Evolutionary conservation across 2,888 invertebrate species (phyloP).

Genomic region (Synanthedon myopaeformis): DNA sequence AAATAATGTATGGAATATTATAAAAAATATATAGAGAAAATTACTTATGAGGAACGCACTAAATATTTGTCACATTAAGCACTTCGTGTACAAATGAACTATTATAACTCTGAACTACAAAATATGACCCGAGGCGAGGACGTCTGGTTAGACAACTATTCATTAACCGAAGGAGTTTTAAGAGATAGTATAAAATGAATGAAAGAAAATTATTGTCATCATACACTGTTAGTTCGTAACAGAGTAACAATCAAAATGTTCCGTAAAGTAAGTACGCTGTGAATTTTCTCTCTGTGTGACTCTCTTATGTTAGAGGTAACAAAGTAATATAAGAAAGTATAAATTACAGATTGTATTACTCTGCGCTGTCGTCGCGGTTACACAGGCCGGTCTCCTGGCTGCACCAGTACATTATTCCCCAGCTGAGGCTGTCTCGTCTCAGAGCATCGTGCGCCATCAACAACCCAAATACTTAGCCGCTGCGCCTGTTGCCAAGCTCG

Average conservation of each 20-base stretch:
- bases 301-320: too few species aligned
- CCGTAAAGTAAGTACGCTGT: constrained; percentile 33
- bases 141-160: constrained; percentile 14
- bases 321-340: too few species aligned
- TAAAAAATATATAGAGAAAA: too few species aligned
- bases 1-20: too few species aligned
- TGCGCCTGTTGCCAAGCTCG: constrained; percentile 13
- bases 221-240: constrained; percentile 22
- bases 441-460: constrained; percentile 47
- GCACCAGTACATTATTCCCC: constrained; percentile 44
- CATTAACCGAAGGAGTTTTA: not conserved
- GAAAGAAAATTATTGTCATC: constrained; percentile 6
- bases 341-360: constrained; percentile 28
- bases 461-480: constrained; percentile 14
- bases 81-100: too few species aligned
- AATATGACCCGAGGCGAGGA: constrained; percentile 28
- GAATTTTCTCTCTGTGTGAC: constrained; percentile 3
- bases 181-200: not conserved
- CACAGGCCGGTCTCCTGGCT: constrained; percentile 39
- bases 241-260: constrained; percentile 34
- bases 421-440: constrained; percentile 39
- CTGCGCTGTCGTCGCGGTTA: constrained; percentile 35
- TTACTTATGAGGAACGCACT: too few species aligned
- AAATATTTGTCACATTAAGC: too few species aligned
- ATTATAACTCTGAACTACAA: constrained; percentile 1